These are phyloP conservation scores for Holocentrus rufus DNA, from an alignment of 2,797 vertebrate genomes.

Conservation along the genomic window DNA sequence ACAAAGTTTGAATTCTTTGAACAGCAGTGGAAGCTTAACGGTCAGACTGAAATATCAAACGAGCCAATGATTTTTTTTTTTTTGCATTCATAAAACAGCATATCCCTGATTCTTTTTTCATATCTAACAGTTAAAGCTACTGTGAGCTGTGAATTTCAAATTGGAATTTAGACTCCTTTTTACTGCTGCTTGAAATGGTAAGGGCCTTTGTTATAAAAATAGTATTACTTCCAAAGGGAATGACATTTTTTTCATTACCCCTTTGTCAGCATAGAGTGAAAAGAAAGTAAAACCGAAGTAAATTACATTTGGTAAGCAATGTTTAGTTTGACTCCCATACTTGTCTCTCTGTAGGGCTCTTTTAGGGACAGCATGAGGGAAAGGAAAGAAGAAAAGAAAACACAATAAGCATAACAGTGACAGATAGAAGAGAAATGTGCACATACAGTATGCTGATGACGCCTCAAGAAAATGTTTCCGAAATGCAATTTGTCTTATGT, in stretches of 20 bases:
- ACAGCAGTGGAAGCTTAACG: slow-evolving; percentile 35
- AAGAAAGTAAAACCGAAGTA: slow-evolving; percentile 96
- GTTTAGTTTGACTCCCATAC: slow-evolving; percentile 99
- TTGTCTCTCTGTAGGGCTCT: slow-evolving; percentile 99
- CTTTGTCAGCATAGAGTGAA: slow-evolving; percentile 80
- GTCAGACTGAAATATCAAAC: slow-evolving; percentile 28
- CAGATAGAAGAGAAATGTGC: slow-evolving; percentile 90
- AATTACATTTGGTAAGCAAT: slow-evolving; percentile 99
- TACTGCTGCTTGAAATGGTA: slow-evolving; percentile 29
- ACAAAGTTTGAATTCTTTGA: slow-evolving; percentile 27
- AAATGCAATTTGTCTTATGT: slow-evolving; percentile 37
- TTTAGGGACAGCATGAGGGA: slow-evolving; percentile 98
- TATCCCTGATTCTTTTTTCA: not conserved
- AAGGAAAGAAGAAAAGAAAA: slow-evolving; percentile 92
- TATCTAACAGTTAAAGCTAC: slow-evolving; percentile 16
- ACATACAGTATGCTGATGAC: slow-evolving; percentile 76
- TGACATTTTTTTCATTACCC: slow-evolving; percentile 53
- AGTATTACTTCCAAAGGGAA: slow-evolving; percentile 62
- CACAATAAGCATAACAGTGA: slow-evolving; percentile 97
- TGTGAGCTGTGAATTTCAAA: slow-evolving; percentile 22
- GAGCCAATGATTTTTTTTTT: slow-evolving; percentile 11
- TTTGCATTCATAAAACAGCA: slow-evolving; percentile 26
- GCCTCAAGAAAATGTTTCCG: slow-evolving; percentile 55
- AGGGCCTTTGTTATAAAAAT: slow-evolving; percentile 54
- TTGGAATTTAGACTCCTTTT: slow-evolving; percentile 49